These are phyloP conservation scores for Laspeyria flexula DNA, from an alignment of 2,888 invertebrate species.

Conservation along the genomic window DNA sequence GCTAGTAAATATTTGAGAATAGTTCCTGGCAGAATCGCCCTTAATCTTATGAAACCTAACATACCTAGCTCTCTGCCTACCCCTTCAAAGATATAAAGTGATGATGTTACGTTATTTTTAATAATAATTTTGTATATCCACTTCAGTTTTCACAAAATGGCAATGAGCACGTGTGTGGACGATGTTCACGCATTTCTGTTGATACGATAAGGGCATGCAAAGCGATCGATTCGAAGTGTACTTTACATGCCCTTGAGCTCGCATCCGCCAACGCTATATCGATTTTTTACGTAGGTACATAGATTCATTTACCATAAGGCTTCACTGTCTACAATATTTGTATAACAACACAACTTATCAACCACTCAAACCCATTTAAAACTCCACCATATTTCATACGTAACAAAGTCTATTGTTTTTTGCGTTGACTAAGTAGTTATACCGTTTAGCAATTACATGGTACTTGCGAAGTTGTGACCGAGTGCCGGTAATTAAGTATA, in stretches of 20 bases:
- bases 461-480: constrained; percentile 53
- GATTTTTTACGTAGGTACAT: constrained; percentile 79
- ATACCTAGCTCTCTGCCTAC: too few relatives aligned
- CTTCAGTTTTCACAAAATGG: neutral
- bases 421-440: constrained; percentile 22
- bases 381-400: constrained; percentile 36
- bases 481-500: constrained; percentile 66
- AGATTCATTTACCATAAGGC: constrained; percentile 77
- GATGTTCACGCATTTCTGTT: neutral
- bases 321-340: constrained; percentile 66
- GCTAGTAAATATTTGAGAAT: too few relatives aligned
- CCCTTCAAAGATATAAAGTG: too few relatives aligned
- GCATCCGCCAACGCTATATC: constrained; percentile 79
- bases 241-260: constrained; percentile 71
- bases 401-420: constrained; percentile 35
- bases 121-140: neutral
- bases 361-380: constrained; percentile 37
- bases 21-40: too few relatives aligned
- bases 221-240: constrained; percentile 47
- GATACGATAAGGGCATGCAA: constrained; percentile 37
- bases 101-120: too few relatives aligned
- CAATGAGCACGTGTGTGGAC: neutral
- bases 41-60: too few relatives aligned
- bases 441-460: constrained; percentile 25
- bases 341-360: constrained; percentile 50